Conservation (phyloP, 1,140 invertebrate genomes). For the Penaeus japonicus region DNA sequence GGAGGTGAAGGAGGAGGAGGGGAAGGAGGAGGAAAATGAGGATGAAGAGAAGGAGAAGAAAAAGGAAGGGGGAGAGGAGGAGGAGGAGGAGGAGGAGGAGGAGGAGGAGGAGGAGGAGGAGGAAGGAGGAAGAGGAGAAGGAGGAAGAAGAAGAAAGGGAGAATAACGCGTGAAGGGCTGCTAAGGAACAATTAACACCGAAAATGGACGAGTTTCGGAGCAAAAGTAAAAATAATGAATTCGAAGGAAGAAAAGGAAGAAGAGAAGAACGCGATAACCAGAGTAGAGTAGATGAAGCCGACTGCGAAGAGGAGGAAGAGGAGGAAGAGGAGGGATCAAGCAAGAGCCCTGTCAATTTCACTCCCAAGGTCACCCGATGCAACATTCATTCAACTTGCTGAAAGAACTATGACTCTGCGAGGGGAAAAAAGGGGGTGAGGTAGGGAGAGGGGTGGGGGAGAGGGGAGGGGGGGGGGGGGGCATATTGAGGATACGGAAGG, state of each 20-base stretch:
- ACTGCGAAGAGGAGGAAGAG: neutral
- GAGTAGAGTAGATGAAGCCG: neutral
- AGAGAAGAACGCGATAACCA: neutral
- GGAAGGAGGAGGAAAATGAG: neutral
- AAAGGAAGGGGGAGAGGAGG: neutral
- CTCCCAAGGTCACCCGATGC: neutral
- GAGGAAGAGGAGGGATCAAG: neutral
- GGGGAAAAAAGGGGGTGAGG: neutral
- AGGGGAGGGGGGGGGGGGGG: neutral
- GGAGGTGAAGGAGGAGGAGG: neutral
- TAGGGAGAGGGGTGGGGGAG: neutral
- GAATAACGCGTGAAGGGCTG: neutral
- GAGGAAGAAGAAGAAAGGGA: neutral
- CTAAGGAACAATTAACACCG: neutral
- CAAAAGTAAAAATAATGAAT: neutral
- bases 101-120: neutral
- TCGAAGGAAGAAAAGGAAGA: neutral
- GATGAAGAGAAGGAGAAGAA: neutral
- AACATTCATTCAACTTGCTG: neutral
- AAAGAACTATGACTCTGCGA: neutral
- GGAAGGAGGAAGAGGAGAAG: neutral
- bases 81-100: neutral
- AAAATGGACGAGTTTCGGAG: neutral
- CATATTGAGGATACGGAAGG: neutral
- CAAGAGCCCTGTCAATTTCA: neutral